Evolutionary conservation across 2,888 invertebrate species (phyloP).

Genomic region (Charanyca ferruginea): DNA sequence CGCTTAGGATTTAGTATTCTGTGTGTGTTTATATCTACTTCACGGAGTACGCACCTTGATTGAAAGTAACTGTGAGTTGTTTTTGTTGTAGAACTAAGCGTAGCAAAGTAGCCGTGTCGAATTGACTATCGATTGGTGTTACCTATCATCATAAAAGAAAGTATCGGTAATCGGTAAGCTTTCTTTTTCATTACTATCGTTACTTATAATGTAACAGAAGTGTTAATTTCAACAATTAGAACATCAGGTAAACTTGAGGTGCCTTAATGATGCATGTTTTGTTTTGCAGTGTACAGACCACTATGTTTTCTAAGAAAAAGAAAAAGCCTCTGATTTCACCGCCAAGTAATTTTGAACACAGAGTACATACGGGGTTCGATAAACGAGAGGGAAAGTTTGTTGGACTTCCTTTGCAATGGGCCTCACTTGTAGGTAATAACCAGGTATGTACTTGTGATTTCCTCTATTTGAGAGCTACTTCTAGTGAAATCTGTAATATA

Average conservation of each 20-base stretch:
- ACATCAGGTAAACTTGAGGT: constrained; percentile 35
- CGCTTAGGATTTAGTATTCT: constrained; percentile 81
- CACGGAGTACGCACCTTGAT: constrained; percentile 69
- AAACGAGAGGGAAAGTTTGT: constrained; percentile 98
- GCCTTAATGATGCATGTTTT: constrained; percentile 41
- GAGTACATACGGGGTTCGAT: constrained; percentile 99
- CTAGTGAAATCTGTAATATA: constrained; percentile 17
- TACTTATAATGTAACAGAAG: constrained; percentile 35
- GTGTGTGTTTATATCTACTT: constrained; percentile 75
- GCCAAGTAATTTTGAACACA: constrained; percentile 99
- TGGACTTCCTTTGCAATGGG: constrained; percentile 99
- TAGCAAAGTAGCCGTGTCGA: constrained; percentile 63
- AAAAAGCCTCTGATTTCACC: constrained; percentile 99
- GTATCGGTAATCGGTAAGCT: constrained; percentile 71
- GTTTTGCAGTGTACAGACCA: constrained; percentile 63
- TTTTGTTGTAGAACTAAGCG: constrained; percentile 67
- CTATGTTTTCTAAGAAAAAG: constrained; percentile 98
- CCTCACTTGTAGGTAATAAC: constrained; percentile 97
- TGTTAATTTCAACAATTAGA: constrained; percentile 32
- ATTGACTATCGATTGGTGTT: constrained; percentile 70
- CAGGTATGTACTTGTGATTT: constrained; percentile 82
- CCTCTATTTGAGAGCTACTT: constrained; percentile 31
- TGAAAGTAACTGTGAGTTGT: constrained; percentile 69
- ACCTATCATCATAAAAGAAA: constrained; percentile 70
- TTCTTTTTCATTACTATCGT: constrained; percentile 67